phyloP scores from a whole-genome alignment of 2,113 vertebrate genomes.

The Malurus alboscapulatus region DNA sequence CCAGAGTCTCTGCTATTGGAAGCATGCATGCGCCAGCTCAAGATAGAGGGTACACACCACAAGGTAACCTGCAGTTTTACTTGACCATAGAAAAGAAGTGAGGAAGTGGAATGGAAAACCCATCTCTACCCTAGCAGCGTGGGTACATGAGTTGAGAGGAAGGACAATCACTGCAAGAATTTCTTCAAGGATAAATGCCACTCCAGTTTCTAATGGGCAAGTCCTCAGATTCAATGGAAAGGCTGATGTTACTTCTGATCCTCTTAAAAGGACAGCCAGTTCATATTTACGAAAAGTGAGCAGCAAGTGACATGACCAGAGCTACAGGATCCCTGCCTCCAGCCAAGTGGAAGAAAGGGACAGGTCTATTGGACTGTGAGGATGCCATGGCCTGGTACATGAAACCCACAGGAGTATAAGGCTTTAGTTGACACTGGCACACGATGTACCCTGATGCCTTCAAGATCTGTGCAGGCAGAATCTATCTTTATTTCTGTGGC shows the following conservation, averaged over 20 bases:
- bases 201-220: not conserved
- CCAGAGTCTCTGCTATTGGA: not conserved
- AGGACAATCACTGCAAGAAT: not conserved
- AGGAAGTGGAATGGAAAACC: not conserved
- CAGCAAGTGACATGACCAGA: not conserved
- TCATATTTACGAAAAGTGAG: not conserved
- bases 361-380: not conserved
- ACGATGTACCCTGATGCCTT: not conserved
- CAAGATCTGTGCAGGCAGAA: not conserved
- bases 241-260: not conserved
- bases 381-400: not conserved
- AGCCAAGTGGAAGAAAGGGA: not conserved
- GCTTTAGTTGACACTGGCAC: not conserved
- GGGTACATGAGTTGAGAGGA: not conserved
- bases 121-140: not conserved
- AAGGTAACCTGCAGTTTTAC: not conserved
- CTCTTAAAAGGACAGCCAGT: not conserved
- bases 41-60: not conserved
- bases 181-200: not conserved
- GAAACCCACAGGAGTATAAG: not conserved
- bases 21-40: rapidly evolving
- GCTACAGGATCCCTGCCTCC: not conserved
- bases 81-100: not conserved
- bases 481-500: not conserved
- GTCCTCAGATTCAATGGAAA: not conserved